These are phyloP conservation scores for Phaedon cochleariae DNA, from an alignment of 2,888 invertebrate species.

Conservation along the genomic window DNA sequence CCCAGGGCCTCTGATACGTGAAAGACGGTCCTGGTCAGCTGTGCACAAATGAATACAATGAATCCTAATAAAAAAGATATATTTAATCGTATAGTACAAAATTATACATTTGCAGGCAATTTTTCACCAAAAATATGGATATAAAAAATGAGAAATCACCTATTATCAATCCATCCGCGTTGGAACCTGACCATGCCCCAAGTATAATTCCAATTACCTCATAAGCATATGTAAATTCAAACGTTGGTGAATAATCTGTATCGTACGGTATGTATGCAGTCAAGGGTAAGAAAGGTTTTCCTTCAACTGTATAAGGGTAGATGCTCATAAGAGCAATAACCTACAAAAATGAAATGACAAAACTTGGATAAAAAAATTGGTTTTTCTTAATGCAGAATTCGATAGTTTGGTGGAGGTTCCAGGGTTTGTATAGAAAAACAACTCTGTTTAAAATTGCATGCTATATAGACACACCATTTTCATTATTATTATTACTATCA, in stretches of 20 bases:
- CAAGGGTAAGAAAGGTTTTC: constrained; percentile 21
- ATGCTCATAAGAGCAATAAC: background rate
- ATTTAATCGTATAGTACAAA: too few species aligned
- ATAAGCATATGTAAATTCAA: constrained; percentile 17
- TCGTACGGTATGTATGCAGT: constrained; percentile 19
- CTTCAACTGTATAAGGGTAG: constrained; percentile 16
- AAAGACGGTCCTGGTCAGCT: too few species aligned
- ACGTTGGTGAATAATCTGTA: background rate
- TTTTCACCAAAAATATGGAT: too few species aligned
- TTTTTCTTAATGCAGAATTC: too few species aligned
- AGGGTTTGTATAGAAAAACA: too few species aligned
- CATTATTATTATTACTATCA: too few species aligned
- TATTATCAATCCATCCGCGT: constrained; percentile 13
- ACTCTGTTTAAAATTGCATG: too few species aligned
- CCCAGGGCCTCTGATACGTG: too few species aligned
- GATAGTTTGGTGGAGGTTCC: too few species aligned
- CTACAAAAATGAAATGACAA: background rate
- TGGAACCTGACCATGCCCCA: constrained; percentile 11
- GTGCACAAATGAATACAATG: constrained; percentile 18
- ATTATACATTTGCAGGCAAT: too few species aligned
- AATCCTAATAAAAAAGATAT: constrained; percentile 19
- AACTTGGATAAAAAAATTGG: too few species aligned
- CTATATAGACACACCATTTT: too few species aligned
- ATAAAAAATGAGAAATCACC: background rate
- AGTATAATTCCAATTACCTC: constrained; percentile 9